Conservation (phyloP, 2,888 invertebrate species). For the Choristoneura rosaceana region DNA sequence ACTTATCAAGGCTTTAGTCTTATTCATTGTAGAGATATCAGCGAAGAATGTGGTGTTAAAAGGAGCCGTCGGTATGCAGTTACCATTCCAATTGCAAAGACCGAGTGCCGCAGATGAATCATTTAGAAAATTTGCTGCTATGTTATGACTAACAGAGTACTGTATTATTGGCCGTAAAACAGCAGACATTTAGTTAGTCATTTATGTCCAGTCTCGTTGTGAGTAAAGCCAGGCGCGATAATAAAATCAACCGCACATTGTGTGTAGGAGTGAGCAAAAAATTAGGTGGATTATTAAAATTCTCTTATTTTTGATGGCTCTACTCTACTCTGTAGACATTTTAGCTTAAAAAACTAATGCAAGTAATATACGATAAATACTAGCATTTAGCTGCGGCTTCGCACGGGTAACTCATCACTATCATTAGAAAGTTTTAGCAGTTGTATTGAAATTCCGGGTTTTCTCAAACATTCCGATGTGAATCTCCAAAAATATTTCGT, state of each 20-base stretch:
- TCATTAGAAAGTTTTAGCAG: too few species aligned
- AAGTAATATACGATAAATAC: too few species aligned
- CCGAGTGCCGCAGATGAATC: constrained; percentile 63
- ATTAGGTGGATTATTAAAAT: neutral
- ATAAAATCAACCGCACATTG: constrained; percentile 8
- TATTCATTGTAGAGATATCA: constrained; percentile 11
- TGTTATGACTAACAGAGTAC: constrained; percentile 71
- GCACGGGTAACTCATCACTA: too few species aligned
- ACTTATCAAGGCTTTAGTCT: neutral
- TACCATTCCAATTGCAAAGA: constrained; percentile 46
- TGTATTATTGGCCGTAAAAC: constrained; percentile 61
- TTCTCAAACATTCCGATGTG: too few species aligned
- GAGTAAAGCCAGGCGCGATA: neutral
- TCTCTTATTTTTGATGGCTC: neutral
- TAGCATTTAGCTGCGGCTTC: too few species aligned
- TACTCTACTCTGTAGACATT: too few species aligned
- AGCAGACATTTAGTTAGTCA: constrained; percentile 31
- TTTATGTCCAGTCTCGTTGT: constrained; percentile 4
- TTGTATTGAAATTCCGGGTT: too few species aligned
- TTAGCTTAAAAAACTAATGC: too few species aligned
- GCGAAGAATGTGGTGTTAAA: constrained; percentile 20
- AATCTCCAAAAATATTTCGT: too few species aligned
- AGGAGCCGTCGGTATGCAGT: constrained; percentile 49
- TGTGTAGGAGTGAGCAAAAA: neutral
- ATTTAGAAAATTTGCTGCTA: constrained; percentile 68